Evolutionary conservation across 2,797 vertebrate species (phyloP).

Genomic region (Pristis pectinata): DNA sequence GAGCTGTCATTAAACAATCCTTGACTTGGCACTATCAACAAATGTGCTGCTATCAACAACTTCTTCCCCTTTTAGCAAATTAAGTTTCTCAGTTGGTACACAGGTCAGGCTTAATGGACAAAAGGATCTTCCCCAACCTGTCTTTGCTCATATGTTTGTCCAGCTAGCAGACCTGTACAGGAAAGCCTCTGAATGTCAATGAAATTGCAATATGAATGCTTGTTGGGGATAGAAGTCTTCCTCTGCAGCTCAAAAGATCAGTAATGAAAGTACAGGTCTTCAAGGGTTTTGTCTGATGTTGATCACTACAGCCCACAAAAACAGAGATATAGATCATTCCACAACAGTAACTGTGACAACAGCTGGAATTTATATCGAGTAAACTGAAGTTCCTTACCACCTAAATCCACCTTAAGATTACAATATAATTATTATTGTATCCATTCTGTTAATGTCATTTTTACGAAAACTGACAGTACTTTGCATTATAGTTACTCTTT

Average conservation of each 20-base stretch:
- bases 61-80: not conserved
- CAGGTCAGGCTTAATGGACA: not conserved
- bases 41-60: not conserved
- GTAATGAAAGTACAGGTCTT: not conserved
- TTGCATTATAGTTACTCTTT: not conserved
- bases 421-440: not conserved
- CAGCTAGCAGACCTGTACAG: too few species aligned
- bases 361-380: not conserved
- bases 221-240: not conserved
- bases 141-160: not conserved
- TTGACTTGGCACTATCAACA: not conserved
- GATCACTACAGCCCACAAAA: not conserved
- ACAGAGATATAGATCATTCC: not conserved
- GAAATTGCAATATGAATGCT: not conserved
- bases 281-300: not conserved
- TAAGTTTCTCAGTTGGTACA: not conserved
- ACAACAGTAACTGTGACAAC: not conserved
- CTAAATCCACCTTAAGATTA: not conserved
- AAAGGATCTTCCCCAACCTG: too few species aligned
- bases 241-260: not conserved
- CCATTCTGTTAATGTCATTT: too few species aligned
- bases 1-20: not conserved
- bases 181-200: not conserved
- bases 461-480: not conserved
- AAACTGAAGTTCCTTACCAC: not conserved